Percentiles rank a stretch among this genome's conserved stretches.
Conservation (phyloP, 37 sponge, comb jelly and placozoan species). For the Crambe crambe region DNA sequence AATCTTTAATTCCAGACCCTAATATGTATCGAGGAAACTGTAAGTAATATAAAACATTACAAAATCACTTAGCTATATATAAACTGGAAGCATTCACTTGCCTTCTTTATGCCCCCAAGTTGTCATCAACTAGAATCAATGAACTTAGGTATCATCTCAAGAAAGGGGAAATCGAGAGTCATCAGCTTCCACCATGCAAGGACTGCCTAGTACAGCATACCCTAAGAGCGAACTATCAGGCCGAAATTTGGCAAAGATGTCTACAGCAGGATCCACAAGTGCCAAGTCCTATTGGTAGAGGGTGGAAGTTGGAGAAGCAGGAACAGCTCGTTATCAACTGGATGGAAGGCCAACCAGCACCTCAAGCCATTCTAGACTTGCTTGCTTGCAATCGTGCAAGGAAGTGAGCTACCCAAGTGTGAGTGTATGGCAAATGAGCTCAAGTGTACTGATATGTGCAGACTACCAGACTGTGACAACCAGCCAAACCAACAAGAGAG, state of each 20-base stretch:
- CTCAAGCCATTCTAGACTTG: conserved; percentile 11
- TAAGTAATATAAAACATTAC: no score
- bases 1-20: no score
- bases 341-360: conserved; percentile 21
- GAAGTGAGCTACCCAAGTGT: conserved; percentile 2
- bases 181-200: conserved; percentile 26
- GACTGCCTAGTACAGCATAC: neutral
- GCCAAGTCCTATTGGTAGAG: conserved; percentile 18
- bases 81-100: conserved; percentile 7
- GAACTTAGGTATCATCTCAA: conserved; percentile 3
- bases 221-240: conserved; percentile 18
- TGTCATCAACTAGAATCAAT: conserved; percentile 12
- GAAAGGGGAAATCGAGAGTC: neutral
- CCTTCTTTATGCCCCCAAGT: conserved; percentile 19
- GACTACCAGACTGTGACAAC: neutral
- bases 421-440: conserved; percentile 11
- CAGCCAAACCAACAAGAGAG: neutral
- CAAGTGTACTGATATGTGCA: conserved; percentile 9
- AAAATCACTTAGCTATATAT: no score
- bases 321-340: neutral
- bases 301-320: conserved; percentile 25
- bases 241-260: conserved; percentile 2
- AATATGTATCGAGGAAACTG: no score
- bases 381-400: conserved; percentile 12
- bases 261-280: conserved; percentile 13